A percentile compares a stretch with the other conserved stretches of the same genome.
Evolutionary conservation across 2,888 invertebrate genomes (phyloP).

Genomic region (Cyrtodaria siliqua): DNA sequence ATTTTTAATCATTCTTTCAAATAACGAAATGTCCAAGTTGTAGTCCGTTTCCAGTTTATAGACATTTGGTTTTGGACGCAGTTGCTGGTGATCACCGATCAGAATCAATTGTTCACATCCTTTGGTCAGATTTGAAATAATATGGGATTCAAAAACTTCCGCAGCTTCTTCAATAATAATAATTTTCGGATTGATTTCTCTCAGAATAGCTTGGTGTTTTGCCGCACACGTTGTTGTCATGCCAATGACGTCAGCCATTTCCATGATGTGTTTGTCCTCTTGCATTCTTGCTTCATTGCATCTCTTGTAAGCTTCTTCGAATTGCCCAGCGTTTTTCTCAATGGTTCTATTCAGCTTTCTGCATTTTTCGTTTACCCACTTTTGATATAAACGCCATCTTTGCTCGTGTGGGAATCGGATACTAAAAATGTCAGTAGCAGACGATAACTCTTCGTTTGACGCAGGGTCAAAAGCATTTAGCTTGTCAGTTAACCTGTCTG

Average conservation of each 20-base stretch:
- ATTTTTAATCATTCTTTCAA: slow-evolving; percentile 92
- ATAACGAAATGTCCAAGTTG: slow-evolving; percentile 92
- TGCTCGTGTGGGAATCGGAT: slow-evolving; percentile 42
- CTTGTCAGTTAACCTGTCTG: not conserved
- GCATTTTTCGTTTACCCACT: slow-evolving; percentile 80
- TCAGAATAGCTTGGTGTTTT: slow-evolving; percentile 73
- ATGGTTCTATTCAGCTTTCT: slow-evolving; percentile 48
- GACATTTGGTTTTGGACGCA: slow-evolving; percentile 91
- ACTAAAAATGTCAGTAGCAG: slow-evolving; percentile 43
- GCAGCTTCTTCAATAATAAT: slow-evolving; percentile 94
- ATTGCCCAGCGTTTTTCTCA: slow-evolving; percentile 49
- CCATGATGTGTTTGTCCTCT: slow-evolving; percentile 74
- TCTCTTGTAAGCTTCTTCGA: slow-evolving; percentile 47
- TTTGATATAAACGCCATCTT: slow-evolving; percentile 86
- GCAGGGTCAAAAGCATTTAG: no score
- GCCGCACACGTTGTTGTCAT: slow-evolving; percentile 85
- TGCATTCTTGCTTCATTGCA: slow-evolving; percentile 61
- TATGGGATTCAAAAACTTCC: slow-evolving; percentile 94
- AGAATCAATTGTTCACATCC: slow-evolving; percentile 93
- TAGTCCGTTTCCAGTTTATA: slow-evolving; percentile 90
- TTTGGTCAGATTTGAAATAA: slow-evolving; percentile 91
- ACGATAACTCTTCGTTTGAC: no score
- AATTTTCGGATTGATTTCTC: slow-evolving; percentile 83
- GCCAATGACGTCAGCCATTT: slow-evolving; percentile 75
- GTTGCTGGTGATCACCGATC: slow-evolving; percentile 94